phyloP scores from a whole-genome alignment of 2,888 invertebrate genomes.

The Microplitis manilae region DNA sequence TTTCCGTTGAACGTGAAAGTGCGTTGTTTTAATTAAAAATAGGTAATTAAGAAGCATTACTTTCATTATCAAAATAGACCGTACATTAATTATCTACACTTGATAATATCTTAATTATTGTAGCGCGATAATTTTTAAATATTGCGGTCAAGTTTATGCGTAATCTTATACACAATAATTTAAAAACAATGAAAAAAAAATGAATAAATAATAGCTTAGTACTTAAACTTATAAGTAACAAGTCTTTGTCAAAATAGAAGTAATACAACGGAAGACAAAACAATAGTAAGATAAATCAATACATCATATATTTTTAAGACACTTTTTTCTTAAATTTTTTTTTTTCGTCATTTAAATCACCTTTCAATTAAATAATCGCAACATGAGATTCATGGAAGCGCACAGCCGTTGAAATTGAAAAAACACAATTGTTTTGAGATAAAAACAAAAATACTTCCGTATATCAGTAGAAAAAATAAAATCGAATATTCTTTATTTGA shows the following conservation, averaged over 20 bases:
- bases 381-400: constrained; percentile 50
- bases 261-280: neutral
- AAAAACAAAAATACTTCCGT: neutral
- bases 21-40: neutral
- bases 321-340: constrained; percentile 20
- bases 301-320: constrained; percentile 24
- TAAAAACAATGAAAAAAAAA: neutral
- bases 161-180: neutral
- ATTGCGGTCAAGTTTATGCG: neutral
- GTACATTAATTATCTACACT: neutral
- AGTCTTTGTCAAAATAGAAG: neutral
- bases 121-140: neutral
- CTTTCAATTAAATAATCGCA: constrained; percentile 32
- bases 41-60: neutral
- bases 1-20: neutral
- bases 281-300: constrained; percentile 21
- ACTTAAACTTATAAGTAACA: neutral
- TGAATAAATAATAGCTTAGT: neutral
- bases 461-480: neutral
- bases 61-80: neutral
- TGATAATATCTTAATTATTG: neutral
- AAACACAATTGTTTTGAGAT: neutral
- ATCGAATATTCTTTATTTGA: neutral
- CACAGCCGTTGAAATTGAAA: constrained; percentile 43
- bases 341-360: neutral